Evolutionary conservation across 1,140 invertebrate genomes (phyloP), one percentile per base, ranked within the genome.

Genomic region (Drosophila santomea): DNA sequence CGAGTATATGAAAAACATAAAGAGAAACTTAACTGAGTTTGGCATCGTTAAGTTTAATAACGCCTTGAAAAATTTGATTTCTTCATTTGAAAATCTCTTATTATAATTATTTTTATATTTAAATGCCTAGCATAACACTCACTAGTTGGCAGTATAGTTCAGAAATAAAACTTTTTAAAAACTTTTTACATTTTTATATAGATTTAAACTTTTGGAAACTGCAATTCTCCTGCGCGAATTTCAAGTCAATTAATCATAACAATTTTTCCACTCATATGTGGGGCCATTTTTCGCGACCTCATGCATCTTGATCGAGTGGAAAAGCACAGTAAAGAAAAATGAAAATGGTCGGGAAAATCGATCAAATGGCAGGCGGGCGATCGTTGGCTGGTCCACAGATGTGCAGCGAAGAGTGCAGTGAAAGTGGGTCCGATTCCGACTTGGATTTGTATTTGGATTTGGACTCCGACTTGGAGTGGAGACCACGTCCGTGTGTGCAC

Each of bases 331-430:
- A 32, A 32, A 10, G 32, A 32, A 32, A 43, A 44, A 23, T 35
- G 28, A 59, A 47, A 62, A 62, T 6, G 12, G 44, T 38, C n/a
- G 51, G 60, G 60, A 78, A 85, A 88, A 67, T 69, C 68, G 71
- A 57, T 54, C 55, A 62, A 55, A 57, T 66, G 60, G 68, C 20
- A 2, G 17, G 0, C 17, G 17, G 61, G 39, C 61, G 72, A 75
- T 75, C 41, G 55, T 36, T 20, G 20, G 20, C 20, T 51, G 62
- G 83, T 78, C 64, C 84, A 77, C 78, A 81, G 83, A 81, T 78
- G 82, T 57, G 73, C 74, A 85, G 56, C 67, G 63, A 72, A 44
- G 74, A 85, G 78, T 82, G 78, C 57, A 85, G 81, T 85, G 82
- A 85, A 88, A 85, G 82, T 88, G 82, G 74, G 63, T 85, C 78